These are phyloP conservation scores for Pseudochirops corinnae DNA, from an alignment of 2,797 vertebrate genomes.

Conservation along the genomic window DNA sequence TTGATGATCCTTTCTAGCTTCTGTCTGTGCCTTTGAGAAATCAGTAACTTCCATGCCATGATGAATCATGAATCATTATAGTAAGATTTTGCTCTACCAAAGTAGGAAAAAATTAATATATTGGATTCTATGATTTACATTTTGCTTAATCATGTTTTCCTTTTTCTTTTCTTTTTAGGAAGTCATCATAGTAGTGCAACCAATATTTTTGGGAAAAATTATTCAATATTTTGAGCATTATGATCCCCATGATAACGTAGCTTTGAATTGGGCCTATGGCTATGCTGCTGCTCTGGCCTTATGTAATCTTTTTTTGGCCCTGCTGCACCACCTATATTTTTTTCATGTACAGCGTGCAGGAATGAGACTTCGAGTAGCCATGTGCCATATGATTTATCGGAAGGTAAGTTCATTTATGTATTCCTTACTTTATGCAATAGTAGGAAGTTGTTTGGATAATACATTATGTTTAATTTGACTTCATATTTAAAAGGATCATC, in stretches of 20 bases:
- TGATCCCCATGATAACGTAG: constrained; percentile 66
- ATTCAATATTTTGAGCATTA: constrained; percentile 91
- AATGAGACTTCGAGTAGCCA: constrained; percentile 93
- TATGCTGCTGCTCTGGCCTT: constrained; percentile 88
- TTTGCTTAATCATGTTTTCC: constrained; percentile 29
- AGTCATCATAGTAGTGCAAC: constrained; percentile 90
- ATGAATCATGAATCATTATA: neutral
- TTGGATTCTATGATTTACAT: neutral
- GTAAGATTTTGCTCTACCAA: neutral
- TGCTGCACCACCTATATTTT: constrained; percentile 93
- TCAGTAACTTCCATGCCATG: neutral
- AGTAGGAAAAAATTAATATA: neutral
- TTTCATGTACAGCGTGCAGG: constrained; percentile 90
- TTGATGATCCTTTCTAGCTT: neutral
- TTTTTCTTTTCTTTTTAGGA: constrained; percentile 85
- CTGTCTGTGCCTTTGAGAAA: neutral
- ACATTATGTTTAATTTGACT: neutral
- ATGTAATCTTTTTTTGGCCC: constrained; percentile 87
- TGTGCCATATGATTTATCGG: constrained; percentile 96
- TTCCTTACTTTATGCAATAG: neutral
- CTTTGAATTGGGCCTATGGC: constrained; percentile 83
- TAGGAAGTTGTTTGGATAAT: neutral
- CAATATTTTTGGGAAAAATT: constrained; percentile 92
- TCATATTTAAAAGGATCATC: neutral
- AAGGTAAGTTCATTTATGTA: constrained; percentile 88